phyloP scores from a whole-genome alignment of 2,797 vertebrate species.

The Halcyon leucocephala region DNA sequence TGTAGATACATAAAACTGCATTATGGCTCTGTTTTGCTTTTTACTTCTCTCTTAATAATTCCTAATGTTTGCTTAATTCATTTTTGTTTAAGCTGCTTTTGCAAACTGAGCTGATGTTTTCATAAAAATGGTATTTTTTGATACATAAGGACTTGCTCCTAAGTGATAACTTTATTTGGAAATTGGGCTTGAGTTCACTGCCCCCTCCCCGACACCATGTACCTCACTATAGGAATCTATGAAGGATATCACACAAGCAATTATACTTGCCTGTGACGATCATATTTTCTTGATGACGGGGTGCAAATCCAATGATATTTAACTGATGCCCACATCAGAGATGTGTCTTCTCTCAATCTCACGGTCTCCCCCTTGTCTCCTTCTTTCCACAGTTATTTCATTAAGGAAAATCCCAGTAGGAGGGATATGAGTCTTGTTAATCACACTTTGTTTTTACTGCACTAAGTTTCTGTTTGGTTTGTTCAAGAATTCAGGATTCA shows the following conservation, averaged over 20 bases:
- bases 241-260: background rate
- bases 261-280: background rate
- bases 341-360: background rate
- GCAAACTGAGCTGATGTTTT: background rate
- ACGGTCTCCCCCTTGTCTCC: background rate
- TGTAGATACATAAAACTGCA: background rate
- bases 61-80: background rate
- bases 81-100: background rate
- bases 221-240: background rate
- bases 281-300: background rate
- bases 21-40: background rate
- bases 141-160: background rate
- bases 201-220: accelerated
- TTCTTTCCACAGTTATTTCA: background rate
- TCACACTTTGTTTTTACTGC: background rate
- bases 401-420: background rate
- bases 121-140: background rate
- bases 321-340: background rate
- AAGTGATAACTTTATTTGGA: background rate
- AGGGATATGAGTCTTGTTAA: background rate
- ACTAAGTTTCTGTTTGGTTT: background rate
- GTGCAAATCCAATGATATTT: background rate
- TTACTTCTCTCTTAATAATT: background rate
- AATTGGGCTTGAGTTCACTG: background rate
- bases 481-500: background rate